Evolutionary conservation across 2,113 vertebrate genomes (phyloP), one percentile per base, ranked within the genome.

Genomic region (Rattus rattus): DNA sequence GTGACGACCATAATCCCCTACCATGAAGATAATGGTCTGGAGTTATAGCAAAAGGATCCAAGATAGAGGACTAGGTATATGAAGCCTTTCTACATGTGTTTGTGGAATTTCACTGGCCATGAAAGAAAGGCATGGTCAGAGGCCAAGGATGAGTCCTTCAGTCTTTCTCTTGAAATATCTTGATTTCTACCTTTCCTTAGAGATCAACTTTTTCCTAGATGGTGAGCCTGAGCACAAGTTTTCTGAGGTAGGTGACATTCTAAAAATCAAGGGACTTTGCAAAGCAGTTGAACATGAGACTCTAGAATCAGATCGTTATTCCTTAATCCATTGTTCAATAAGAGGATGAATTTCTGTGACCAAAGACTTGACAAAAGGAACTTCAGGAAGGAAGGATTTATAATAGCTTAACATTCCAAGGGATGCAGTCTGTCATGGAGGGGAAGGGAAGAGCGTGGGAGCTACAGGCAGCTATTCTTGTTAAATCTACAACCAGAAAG

Each of bases 231-330:
- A 63, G 7, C 24, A 16, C 54, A 52, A 92, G 2, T 69, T 65
- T 76, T 91, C 77, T 56, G 86, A 92, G n/a, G 67, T n/a, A 84
- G 24, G 52, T 63, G 83, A 7, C 54, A n/a, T 79, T 76, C 59
- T 90, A 67, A 33, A 92, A 92, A 52, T 61, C 26, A 80, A 87
- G 72, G 10, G 7, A n/a, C 36, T 80, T 92, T 59, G n/a, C 3
- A 49, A 56, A 49, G 7, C 80, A 76, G 72, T 39, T 54, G 30
- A 73, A 47, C 61, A 0, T 59, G 86, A 65, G 33, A 80, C 47
- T 80, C 77, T 88, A 43, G 19, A 83, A 4, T 87, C 22, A 70
- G 6, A 36, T 3, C 14, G 6, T 54, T 90, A 26, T 49, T 9
- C 67, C 17, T 70, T 80, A 70, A 30, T 88, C 91, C 87, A 20